Evolutionary conservation across 2,113 vertebrate species (phyloP).

Genomic region (Damaliscus lunatus): DNA sequence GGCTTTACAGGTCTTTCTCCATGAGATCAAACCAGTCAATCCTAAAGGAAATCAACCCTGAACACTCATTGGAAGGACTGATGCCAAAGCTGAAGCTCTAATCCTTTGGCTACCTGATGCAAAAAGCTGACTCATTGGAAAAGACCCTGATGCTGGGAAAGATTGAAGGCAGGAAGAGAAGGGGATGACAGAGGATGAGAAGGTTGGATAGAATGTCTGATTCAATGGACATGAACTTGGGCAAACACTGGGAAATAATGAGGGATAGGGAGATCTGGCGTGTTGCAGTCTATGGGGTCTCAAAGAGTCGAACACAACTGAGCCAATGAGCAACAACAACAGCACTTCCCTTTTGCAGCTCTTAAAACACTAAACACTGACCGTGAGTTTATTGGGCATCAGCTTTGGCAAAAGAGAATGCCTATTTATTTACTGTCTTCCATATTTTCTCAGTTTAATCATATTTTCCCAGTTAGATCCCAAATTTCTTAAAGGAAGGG

Average conservation of each 20-base stretch:
- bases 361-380: neutral
- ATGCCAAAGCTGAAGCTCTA: neutral
- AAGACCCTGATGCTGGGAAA: neutral
- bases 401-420: neutral
- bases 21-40: neutral
- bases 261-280: neutral
- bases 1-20: neutral
- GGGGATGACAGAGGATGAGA: neutral
- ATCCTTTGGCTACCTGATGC: neutral
- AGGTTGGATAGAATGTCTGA: neutral
- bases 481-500: neutral
- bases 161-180: neutral
- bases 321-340: neutral
- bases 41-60: neutral
- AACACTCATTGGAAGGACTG: neutral
- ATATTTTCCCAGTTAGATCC: neutral
- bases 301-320: fast-evolving
- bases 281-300: neutral
- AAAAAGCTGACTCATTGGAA: neutral
- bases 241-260: neutral
- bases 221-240: neutral
- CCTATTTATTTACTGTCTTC: neutral
- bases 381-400: neutral
- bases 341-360: neutral
- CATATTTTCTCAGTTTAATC: neutral